These are phyloP conservation scores for Chrysotoxum bicinctum DNA, from an alignment of 2,888 invertebrate genomes.

Conservation along the genomic window DNA sequence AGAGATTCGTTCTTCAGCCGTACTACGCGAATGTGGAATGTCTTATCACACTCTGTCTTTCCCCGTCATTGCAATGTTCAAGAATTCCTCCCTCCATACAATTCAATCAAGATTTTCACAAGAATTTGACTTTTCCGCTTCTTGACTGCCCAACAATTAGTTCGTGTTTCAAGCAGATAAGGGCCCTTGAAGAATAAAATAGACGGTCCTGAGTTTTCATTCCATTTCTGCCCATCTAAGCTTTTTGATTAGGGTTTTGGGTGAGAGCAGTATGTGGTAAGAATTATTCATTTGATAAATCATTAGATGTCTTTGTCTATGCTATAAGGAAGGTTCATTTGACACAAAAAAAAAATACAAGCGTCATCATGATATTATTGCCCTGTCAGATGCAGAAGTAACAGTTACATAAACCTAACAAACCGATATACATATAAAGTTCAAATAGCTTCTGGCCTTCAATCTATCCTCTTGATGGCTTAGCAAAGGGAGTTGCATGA, in stretches of 20 bases:
- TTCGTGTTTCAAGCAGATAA: too few relatives aligned
- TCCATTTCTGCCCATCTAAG: not conserved
- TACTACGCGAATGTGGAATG: too few relatives aligned
- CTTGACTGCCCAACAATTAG: too few relatives aligned
- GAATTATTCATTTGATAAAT: conserved; percentile 6
- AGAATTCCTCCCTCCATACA: too few relatives aligned
- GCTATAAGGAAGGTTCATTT: not conserved
- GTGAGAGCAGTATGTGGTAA: not conserved
- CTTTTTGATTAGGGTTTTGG: not conserved
- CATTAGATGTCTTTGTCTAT: not conserved
- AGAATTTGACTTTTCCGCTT: too few relatives aligned
- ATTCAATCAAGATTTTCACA: too few relatives aligned
- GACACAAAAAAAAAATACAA: not conserved
- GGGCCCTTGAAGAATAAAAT: not conserved
- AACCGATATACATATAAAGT: not conserved
- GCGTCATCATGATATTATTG: not conserved
- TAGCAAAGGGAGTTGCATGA: not conserved
- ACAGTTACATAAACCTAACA: not conserved
- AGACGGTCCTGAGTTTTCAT: not conserved
- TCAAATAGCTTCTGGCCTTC: not conserved
- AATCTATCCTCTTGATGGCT: not conserved
- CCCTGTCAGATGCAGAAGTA: not conserved
- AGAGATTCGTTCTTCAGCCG: too few relatives aligned
- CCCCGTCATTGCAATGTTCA: too few relatives aligned
- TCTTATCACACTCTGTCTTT: too few relatives aligned